Conservation (phyloP, 1,140 invertebrate genomes). For the Orius laevigatus region DNA sequence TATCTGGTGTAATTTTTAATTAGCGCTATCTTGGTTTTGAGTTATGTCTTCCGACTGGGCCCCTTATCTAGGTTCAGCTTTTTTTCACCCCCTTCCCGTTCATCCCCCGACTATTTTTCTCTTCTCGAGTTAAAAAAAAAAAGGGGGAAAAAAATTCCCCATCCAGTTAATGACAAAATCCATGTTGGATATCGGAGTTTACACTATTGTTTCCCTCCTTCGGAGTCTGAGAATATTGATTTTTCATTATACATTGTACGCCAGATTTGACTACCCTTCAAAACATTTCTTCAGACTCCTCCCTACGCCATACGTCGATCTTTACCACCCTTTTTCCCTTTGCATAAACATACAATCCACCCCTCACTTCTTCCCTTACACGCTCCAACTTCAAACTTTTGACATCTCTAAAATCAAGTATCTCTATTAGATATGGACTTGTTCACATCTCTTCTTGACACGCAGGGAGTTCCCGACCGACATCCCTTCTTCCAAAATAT, state of each 20-base stretch:
- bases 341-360: background rate
- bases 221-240: background rate
- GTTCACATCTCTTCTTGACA: too few relatives aligned
- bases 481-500: background rate
- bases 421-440: too few relatives aligned
- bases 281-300: background rate
- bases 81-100: slow-evolving; percentile 6
- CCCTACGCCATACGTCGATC: background rate
- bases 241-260: slow-evolving; percentile 1
- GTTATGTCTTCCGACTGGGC: slow-evolving; percentile 15
- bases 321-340: slow-evolving; percentile 1
- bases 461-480: background rate
- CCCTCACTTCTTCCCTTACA: background rate
- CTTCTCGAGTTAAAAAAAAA: background rate
- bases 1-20: slow-evolving; percentile 19
- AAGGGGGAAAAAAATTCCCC: background rate
- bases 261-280: background rate
- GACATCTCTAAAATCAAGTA: background rate
- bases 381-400: slow-evolving; percentile 2
- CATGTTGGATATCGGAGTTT: slow-evolving; percentile 6
- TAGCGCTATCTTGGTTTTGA: slow-evolving; percentile 17
- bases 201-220: too few relatives aligned
- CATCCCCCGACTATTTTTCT: background rate
- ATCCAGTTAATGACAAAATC: slow-evolving; percentile 11
- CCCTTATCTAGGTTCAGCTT: slow-evolving; percentile 11